phyloP scores from a whole-genome alignment of 2,888 invertebrate genomes.

The Trissolcus brochymenae region DNA sequence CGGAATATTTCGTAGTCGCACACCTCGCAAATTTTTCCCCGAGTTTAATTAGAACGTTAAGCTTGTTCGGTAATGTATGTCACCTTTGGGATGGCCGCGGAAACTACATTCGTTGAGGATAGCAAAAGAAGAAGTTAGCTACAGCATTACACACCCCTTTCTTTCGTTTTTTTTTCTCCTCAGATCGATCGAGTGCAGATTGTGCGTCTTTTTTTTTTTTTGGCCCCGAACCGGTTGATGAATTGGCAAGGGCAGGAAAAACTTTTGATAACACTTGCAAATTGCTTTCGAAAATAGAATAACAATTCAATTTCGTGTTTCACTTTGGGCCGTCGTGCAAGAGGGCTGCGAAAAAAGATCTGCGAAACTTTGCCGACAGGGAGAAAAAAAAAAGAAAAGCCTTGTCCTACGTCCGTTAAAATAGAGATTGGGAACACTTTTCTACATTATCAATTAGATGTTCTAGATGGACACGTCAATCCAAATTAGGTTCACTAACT shows the following conservation, averaged over 20 bases:
- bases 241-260: conserved; percentile 62
- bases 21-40: background rate
- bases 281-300: conserved; percentile 76
- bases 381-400: conserved; percentile 24
- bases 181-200: conserved; percentile 13
- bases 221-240: conserved; percentile 29
- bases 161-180: too few relatives aligned
- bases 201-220: background rate
- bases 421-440: too few relatives aligned
- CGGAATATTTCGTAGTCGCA: background rate
- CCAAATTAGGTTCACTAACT: conserved; percentile 26
- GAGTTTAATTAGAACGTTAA: conserved; percentile 25
- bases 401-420: conserved; percentile 42
- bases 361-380: conserved; percentile 38
- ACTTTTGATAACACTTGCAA: conserved; percentile 76
- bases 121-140: background rate
- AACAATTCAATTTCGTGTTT: conserved; percentile 74
- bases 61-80: conserved; percentile 14
- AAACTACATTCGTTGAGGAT: background rate
- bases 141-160: too few relatives aligned
- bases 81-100: conserved; percentile 17
- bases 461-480: conserved; percentile 16
- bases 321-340: conserved; percentile 62
- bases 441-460: too few relatives aligned
- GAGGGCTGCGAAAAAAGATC: conserved; percentile 52